Conservation (phyloP, 2,113 vertebrate species). For the Ailurus styani region DNA sequence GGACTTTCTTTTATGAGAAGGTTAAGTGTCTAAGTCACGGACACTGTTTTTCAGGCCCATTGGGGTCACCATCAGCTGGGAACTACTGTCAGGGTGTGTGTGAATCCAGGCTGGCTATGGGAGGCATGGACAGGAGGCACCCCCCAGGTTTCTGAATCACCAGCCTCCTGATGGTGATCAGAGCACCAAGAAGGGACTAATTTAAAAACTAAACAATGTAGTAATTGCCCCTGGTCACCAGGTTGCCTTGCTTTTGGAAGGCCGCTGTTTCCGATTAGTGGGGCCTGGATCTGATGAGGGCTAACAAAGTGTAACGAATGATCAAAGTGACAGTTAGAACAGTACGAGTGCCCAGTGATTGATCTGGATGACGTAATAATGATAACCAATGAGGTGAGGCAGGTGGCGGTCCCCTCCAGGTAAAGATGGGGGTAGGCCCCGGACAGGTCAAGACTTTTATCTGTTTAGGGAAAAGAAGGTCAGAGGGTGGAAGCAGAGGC, state of each 20-base stretch:
- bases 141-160: conserved; percentile 45
- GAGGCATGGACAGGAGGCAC: not conserved
- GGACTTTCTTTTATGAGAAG: not conserved
- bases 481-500: not conserved
- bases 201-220: conserved; percentile 74
- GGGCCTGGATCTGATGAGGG: conserved; percentile 85
- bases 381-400: conserved; percentile 81
- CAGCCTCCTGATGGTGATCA: conserved; percentile 60
- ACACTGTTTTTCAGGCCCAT: not conserved
- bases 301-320: conserved; percentile 88
- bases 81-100: not conserved
- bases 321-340: conserved; percentile 84
- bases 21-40: not conserved
- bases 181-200: conserved; percentile 66
- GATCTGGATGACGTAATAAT: conserved; percentile 86
- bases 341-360: conserved; percentile 80
- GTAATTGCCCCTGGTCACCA: conserved; percentile 73
- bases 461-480: conserved; percentile 22
- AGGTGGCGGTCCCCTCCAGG: conserved; percentile 78
- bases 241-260: conserved; percentile 72
- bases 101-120: not conserved
- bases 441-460: conserved; percentile 25
- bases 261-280: conserved; percentile 84
- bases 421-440: conserved; percentile 56
- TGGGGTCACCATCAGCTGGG: not conserved